These are phyloP conservation scores for Boulengeromyrus knoepffleri DNA, from an alignment of 2,113 vertebrate genomes.

Conservation along the genomic window DNA sequence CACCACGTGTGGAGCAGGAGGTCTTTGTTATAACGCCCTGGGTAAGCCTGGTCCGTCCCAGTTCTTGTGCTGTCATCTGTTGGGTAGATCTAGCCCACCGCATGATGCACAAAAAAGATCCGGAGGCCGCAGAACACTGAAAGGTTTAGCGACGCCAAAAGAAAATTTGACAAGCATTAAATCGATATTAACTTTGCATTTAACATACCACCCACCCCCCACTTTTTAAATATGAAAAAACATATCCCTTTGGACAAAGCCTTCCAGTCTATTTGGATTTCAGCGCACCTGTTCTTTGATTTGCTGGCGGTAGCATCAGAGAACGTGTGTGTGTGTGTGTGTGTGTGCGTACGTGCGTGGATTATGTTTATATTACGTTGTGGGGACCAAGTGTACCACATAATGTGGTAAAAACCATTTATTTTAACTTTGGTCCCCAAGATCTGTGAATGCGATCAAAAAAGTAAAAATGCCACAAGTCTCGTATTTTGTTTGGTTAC, in stretches of 20 bases:
- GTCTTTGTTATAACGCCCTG: slow-evolving; percentile 1
- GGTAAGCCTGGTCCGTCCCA: slow-evolving; percentile 8
- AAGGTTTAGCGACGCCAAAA: slow-evolving; percentile 51
- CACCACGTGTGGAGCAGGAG: slow-evolving; percentile 1
- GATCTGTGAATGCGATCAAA: too few relatives aligned
- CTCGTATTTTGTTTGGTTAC: too few relatives aligned
- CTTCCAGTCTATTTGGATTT: slow-evolving; percentile 49
- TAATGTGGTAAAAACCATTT: too few relatives aligned
- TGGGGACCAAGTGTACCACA: too few relatives aligned
- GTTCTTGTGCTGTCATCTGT: not conserved
- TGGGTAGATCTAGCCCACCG: slow-evolving; percentile 41
- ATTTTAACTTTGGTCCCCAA: too few relatives aligned
- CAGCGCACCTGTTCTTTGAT: slow-evolving; percentile 61
- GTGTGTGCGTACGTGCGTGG: too few relatives aligned
- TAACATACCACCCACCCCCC: slow-evolving; percentile 56
- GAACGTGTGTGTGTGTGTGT: not conserved
- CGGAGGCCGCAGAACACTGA: slow-evolving; percentile 48
- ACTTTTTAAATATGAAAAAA: slow-evolving; percentile 42
- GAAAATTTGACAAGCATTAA: slow-evolving; percentile 56
- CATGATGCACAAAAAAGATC: slow-evolving; percentile 7
- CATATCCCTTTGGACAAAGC: slow-evolving; percentile 51
- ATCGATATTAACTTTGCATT: slow-evolving; percentile 67
- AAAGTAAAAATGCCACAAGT: too few relatives aligned
- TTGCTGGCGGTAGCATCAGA: slow-evolving; percentile 12
- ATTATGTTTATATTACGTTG: too few relatives aligned